phyloP scores from a whole-genome alignment of 2,888 invertebrate species.

The Pammene fasciana region DNA sequence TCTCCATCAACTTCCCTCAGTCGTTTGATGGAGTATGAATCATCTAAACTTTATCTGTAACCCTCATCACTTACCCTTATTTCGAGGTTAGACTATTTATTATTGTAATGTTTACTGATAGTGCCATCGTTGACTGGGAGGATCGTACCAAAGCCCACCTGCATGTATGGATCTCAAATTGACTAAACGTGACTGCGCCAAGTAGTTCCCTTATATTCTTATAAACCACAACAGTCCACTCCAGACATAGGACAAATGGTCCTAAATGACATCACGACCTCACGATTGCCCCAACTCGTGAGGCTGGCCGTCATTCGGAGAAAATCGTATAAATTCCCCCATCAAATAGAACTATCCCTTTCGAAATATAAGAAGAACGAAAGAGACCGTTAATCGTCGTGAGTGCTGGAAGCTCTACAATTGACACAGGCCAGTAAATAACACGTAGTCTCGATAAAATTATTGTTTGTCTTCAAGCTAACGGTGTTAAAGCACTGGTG shows the following conservation, averaged over 20 bases:
- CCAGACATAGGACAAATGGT: constrained; percentile 41
- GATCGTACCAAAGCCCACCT: neutral
- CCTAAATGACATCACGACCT: constrained; percentile 51
- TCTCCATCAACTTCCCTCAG: too few relatives aligned
- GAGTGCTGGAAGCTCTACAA: constrained; percentile 20
- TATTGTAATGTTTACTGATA: too few relatives aligned
- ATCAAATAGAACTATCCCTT: constrained; percentile 22
- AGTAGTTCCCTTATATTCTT: neutral
- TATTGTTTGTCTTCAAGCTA: constrained; percentile 37
- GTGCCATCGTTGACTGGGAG: too few relatives aligned
- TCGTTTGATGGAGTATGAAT: too few relatives aligned
- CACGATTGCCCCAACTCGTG: constrained; percentile 70
- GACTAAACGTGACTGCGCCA: neutral
- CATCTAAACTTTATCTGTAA: too few relatives aligned
- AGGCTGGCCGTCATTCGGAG: constrained; percentile 53
- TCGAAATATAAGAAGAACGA: constrained; percentile 2
- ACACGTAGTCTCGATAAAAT: constrained; percentile 35
- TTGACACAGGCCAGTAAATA: constrained; percentile 33
- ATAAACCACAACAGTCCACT: constrained; percentile 6
- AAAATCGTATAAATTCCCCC: constrained; percentile 50
- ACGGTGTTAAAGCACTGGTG: constrained; percentile 26
- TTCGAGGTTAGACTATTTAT: too few relatives aligned
- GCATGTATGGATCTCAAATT: neutral
- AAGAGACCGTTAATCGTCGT: constrained; percentile 13
- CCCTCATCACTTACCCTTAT: too few relatives aligned